Evolutionary conservation across 2,113 vertebrate species (phyloP), one percentile per base, ranked within the genome.

Genomic region (Lonchura striata): DNA sequence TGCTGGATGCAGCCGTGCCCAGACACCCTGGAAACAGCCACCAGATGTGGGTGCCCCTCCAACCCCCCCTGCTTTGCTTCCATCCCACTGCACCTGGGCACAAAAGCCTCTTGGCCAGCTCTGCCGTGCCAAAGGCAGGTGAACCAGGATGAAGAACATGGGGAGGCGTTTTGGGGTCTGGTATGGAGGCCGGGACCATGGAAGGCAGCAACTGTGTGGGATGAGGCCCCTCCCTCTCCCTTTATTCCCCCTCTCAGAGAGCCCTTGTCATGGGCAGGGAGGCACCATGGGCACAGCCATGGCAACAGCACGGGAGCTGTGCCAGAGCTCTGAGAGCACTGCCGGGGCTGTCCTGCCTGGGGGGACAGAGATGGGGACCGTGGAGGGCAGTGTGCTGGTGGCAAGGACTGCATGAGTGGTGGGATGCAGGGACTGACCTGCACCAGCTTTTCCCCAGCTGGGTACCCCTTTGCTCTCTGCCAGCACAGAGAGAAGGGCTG

Each of bases 361-460:
- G 1, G 65, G 61, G 41, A 46, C 10, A 20, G 46, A 37, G 41
- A 10, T 4, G 13, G 64, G 37, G 80, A 17, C 75, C 0, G 0
- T 7, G 7, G 16, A 42, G 24, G 28, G 42, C 59, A 39, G 8
- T 7, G 35, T 47, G 57, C 11, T 35, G 28, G n/a, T 41, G 35
- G 3, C 35, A 52, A 39, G 24, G 44, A 33, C 13, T 33, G 27
- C 10, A 20, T 0, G 0, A 44, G 44, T 19, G 35, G 7, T 24
- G 28, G 37, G 59, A 44, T 11, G 11, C 49, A 64, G 44, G 6
- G 23, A 8, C 15, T 50, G 25, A 41, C 47, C 22, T 31, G 16
- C 8, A 37, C 25, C 46, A 52, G 42, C 49, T 63, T 59, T 68
- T n/a, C 15, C 7, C 21, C 53, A 31, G n/a, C 30, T 1, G 0